A percentile compares a stretch with the other conserved stretches of the same genome.
Evolutionary conservation across 1,140 invertebrate species (phyloP).

Genomic region (Zaprionus gabonicus): DNA sequence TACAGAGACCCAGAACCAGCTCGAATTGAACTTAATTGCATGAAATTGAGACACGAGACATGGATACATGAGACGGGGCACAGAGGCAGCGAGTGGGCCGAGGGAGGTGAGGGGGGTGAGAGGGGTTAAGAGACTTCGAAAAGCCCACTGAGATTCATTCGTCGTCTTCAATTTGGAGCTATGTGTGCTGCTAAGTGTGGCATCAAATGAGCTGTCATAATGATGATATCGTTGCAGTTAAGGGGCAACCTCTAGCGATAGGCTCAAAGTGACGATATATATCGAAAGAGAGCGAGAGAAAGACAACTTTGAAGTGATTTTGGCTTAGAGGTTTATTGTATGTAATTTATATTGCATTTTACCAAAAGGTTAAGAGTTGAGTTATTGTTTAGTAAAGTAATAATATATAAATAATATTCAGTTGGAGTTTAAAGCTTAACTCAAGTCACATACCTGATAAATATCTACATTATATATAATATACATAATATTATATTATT

Average conservation of each 20-base stretch:
- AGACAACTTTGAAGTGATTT: too few relatives aligned
- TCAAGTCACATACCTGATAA: too few relatives aligned
- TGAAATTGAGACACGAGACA: conserved; percentile 69
- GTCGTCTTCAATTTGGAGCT: conserved; percentile 30
- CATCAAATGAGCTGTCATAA: conserved; percentile 74
- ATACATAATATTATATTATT: too few relatives aligned
- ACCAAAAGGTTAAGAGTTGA: too few relatives aligned
- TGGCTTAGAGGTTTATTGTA: too few relatives aligned
- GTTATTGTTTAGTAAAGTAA: too few relatives aligned
- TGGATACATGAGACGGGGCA: conserved; percentile 30
- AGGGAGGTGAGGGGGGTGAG: background rate
- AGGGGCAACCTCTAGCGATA: conserved; percentile 11
- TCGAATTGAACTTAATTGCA: conserved; percentile 79
- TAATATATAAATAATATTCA: too few relatives aligned
- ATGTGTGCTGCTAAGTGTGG: conserved; percentile 39
- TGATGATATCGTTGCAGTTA: conserved; percentile 33
- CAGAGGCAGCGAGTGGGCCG: background rate
- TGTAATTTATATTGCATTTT: too few relatives aligned
- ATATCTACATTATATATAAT: too few relatives aligned
- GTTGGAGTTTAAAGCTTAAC: too few relatives aligned
- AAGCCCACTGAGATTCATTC: conserved; percentile 41
- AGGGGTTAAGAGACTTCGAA: too few relatives aligned
- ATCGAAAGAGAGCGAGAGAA: background rate
- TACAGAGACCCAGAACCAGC: conserved; percentile 19
- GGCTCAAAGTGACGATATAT: background rate